A percentile compares a stretch with the other conserved stretches of the same genome.
These are phyloP conservation scores for Drosophila acutilabella DNA, from an alignment of 2,888 invertebrate genomes.

Conservation along the genomic window DNA sequence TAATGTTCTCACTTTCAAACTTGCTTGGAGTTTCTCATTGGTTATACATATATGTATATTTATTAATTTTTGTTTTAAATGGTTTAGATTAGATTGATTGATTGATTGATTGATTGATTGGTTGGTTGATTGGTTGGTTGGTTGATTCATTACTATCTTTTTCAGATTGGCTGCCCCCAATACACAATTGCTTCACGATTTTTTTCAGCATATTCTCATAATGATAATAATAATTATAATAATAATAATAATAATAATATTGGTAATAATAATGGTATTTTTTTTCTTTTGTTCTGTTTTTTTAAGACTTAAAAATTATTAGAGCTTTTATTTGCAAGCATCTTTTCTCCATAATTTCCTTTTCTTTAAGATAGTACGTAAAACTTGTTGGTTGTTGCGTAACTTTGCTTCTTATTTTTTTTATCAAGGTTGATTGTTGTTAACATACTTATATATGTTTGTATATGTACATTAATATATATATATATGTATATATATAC, in stretches of 20 bases:
- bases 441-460: slow-evolving; percentile 15
- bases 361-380: slow-evolving; percentile 33
- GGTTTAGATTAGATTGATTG: slow-evolving; percentile 40
- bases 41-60: not conserved
- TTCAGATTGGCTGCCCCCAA: slow-evolving; percentile 85
- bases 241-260: slow-evolving; percentile 64
- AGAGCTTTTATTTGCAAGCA: slow-evolving; percentile 57
- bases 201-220: slow-evolving; percentile 81
- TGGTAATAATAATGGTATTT: slow-evolving; percentile 58
- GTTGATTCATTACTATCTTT: slow-evolving; percentile 58
- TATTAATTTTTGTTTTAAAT: slow-evolving; percentile 25
- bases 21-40: slow-evolving; percentile 23
- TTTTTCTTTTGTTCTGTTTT: slow-evolving; percentile 42
- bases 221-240: slow-evolving; percentile 66
- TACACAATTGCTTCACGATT: slow-evolving; percentile 86
- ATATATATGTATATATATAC: slow-evolving; percentile 20
- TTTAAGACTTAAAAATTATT: slow-evolving; percentile 60
- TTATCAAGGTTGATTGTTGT: slow-evolving; percentile 31
- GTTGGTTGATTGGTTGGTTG: slow-evolving; percentile 55
- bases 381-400: slow-evolving; percentile 38
- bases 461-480: slow-evolving; percentile 1
- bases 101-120: slow-evolving; percentile 52
- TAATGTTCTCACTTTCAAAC: slow-evolving; percentile 1
- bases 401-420: slow-evolving; percentile 22
- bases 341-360: slow-evolving; percentile 21